Evolutionary conservation across 2,888 invertebrate genomes (phyloP), one percentile per base, ranked within the genome.

Genomic region (Octodonta nipae): DNA sequence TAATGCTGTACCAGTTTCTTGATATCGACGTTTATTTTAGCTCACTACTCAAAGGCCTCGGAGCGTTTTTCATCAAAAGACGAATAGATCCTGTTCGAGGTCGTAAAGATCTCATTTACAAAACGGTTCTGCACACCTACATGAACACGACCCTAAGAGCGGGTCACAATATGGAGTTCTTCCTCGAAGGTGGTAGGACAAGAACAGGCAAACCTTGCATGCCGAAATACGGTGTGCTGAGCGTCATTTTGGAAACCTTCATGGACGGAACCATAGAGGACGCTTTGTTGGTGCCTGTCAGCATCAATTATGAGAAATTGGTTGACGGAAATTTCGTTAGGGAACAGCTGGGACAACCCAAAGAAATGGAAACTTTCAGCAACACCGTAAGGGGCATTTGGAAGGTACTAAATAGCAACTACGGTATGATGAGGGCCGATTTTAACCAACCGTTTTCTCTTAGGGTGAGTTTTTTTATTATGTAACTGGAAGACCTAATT

Each of bases 51-150:
- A 75, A 87, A 34, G 84, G 88, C 1, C 73, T 95, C n/a, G 96
- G 96, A 2, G 95, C 92, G 0, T 96, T 93, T 61, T 96, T 86
- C 61, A 95, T 96, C 42, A 81, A 89, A 50, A 73, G 95, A 5
- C 74, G 87, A 40, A 74, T 92, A 24, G 91, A 93, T 55, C 76
- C 77, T 0, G 67, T 73, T 1, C 66, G 76, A 13, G 83, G 83
- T 6, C 75, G 80, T 34, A 82, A 83, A 44, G 93, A 95, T 59
- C 68, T 75, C 33, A 65, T 92, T 0, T 96, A 91, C 64, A 67
- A 75, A 26, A 74, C 84, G 1, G 70, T 84, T 7, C 63, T 89
- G 13, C 83, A 92, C 52, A 77, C 87, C 0, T 95, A 93, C 61
- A 79, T 95, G 60, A 75, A 84, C 49, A 81, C 88, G 51, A 78